Percentiles rank a stretch among this genome's conserved stretches.
Evolutionary conservation across 1,140 invertebrate genomes (phyloP).

Genomic region (Drosophila gunungcola): DNA sequence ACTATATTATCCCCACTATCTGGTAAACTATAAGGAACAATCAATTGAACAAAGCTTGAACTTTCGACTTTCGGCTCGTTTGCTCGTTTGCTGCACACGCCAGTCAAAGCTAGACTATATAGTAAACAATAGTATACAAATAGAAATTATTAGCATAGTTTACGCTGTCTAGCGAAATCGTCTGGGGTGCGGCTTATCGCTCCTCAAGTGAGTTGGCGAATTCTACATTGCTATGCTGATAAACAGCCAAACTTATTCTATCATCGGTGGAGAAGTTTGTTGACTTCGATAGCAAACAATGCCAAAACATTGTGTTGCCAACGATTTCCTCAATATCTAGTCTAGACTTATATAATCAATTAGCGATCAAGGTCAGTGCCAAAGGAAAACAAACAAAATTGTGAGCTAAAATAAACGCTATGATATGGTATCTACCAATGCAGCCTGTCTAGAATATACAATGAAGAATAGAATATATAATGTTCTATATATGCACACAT

Average conservation of each 20-base stretch:
- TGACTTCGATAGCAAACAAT: conserved; percentile 21
- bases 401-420: conserved; percentile 51
- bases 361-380: conserved; percentile 57
- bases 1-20: background rate
- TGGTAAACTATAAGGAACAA: conserved; percentile 26
- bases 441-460: conserved; percentile 23
- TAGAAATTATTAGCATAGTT: conserved; percentile 38
- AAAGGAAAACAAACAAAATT: conserved; percentile 36
- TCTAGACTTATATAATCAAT: conserved; percentile 54
- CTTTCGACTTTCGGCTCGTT: conserved; percentile 57
- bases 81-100: conserved; percentile 45
- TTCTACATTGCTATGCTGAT: conserved; percentile 16
- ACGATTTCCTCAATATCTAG: conserved; percentile 20
- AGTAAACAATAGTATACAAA: conserved; percentile 43
- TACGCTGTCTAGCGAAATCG: conserved; percentile 55
- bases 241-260: conserved; percentile 13
- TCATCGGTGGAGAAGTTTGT: conserved; percentile 24
- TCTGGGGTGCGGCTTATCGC: conserved; percentile 58
- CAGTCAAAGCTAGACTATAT: conserved; percentile 31
- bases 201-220: conserved; percentile 48
- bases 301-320: conserved; percentile 20
- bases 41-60: conserved; percentile 54
- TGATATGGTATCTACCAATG: conserved; percentile 33
- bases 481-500: conserved; percentile 3
- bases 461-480: conserved; percentile 16